phyloP scores from a whole-genome alignment of 2,888 invertebrate species.

The Drosophila recens region DNA sequence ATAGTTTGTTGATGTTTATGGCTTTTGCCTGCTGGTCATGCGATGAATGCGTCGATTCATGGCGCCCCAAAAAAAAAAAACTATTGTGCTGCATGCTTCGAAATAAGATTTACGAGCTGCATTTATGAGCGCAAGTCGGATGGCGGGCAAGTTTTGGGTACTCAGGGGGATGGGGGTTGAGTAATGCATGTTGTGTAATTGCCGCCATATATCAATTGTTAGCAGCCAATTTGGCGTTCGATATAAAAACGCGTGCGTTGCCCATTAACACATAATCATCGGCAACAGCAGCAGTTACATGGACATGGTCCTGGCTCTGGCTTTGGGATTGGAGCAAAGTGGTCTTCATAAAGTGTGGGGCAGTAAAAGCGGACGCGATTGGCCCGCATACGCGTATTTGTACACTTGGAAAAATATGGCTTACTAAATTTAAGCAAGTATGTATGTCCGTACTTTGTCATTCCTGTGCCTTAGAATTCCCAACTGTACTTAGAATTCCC shows the following conservation, averaged over 20 bases:
- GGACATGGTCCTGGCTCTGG: constrained; percentile 13
- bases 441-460: too few species aligned
- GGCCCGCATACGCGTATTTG: constrained; percentile 45
- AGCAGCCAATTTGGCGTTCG: constrained; percentile 76
- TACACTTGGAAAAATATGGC: too few species aligned
- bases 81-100: constrained; percentile 54
- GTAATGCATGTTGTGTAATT: constrained; percentile 71
- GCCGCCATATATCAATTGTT: constrained; percentile 74
- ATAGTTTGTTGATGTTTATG: constrained; percentile 64
- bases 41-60: constrained; percentile 48
- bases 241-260: constrained; percentile 67
- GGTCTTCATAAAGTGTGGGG: constrained; percentile 37
- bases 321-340: constrained; percentile 30
- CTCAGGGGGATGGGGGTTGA: constrained; percentile 32
- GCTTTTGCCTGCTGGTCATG: constrained; percentile 49
- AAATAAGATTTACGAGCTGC: constrained; percentile 70
- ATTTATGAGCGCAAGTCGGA: constrained; percentile 65
- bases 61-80: constrained; percentile 22
- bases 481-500: too few species aligned
- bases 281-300: constrained; percentile 21
- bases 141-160: not conserved
- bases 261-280: constrained; percentile 73
- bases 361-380: constrained; percentile 41
- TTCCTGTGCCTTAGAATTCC: too few species aligned
- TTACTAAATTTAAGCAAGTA: too few species aligned